These are phyloP conservation scores for Sebastes alutus DNA, from an alignment of 2,797 vertebrate species.

Conservation along the genomic window DNA sequence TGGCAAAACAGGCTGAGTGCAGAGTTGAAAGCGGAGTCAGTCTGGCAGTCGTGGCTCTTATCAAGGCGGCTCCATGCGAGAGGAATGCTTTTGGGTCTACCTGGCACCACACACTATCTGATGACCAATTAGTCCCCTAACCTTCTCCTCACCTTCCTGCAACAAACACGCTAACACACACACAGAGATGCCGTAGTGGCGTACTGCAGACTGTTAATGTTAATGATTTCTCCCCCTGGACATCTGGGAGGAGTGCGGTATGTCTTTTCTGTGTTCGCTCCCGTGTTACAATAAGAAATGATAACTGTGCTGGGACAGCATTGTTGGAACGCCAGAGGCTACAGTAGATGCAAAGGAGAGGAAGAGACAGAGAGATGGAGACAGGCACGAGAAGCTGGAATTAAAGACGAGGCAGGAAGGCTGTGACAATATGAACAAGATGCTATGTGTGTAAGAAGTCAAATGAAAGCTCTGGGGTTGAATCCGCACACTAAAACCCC, in stretches of 20 bases:
- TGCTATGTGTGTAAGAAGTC: slow-evolving; percentile 55
- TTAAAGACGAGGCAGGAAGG: slow-evolving; percentile 28
- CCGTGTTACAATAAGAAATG: slow-evolving; percentile 12
- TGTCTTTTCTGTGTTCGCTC: slow-evolving; percentile 18
- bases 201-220: slow-evolving; percentile 25
- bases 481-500: slow-evolving; percentile 70
- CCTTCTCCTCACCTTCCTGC: slow-evolving; percentile 43
- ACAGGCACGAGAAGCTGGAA: slow-evolving; percentile 26
- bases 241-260: slow-evolving; percentile 12
- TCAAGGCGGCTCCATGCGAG: slow-evolving; percentile 39
- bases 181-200: background rate
- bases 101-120: slow-evolving; percentile 45
- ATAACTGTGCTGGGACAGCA: slow-evolving; percentile 10
- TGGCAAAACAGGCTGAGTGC: slow-evolving; percentile 43
- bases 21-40: slow-evolving; percentile 62
- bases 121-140: slow-evolving; percentile 53
- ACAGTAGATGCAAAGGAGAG: slow-evolving; percentile 3
- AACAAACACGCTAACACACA: slow-evolving; percentile 17
- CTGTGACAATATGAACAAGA: slow-evolving; percentile 50
- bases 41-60: slow-evolving; percentile 55
- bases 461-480: slow-evolving; percentile 58
- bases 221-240: slow-evolving; percentile 34
- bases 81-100: slow-evolving; percentile 59
- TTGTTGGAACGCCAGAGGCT: slow-evolving; percentile 17
- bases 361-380: slow-evolving; percentile 17